Evolutionary conservation across 2,113 vertebrate species (phyloP).

Genomic region (Siniperca knerii): DNA sequence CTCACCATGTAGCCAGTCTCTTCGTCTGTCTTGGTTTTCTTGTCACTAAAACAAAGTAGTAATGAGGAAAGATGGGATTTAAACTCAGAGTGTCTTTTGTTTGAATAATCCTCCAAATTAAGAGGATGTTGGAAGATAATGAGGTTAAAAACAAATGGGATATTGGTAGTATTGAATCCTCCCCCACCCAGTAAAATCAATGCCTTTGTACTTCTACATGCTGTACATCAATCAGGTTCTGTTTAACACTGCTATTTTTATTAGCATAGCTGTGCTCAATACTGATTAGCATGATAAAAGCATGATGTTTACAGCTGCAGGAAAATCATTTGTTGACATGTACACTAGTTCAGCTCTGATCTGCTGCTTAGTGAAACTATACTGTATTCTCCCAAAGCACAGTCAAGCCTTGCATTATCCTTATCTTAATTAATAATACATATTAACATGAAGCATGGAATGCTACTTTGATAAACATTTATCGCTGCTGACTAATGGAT

Average conservation of each 20-base stretch:
- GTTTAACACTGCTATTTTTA: constrained; percentile 9
- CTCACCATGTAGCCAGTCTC: neutral
- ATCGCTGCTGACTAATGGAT: neutral
- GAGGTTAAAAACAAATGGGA: neutral
- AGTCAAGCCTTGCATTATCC: neutral
- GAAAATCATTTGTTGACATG: neutral
- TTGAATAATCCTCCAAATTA: neutral
- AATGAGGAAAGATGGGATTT: neutral
- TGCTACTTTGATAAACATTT: neutral
- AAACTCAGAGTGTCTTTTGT: neutral
- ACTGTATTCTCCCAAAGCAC: neutral
- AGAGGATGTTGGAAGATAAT: neutral
- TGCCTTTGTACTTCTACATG: neutral
- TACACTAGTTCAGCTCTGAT: neutral
- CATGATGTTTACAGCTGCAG: constrained; percentile 1
- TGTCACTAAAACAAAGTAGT: neutral
- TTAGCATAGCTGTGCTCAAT: neutral
- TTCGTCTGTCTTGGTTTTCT: neutral
- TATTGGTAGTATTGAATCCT: neutral
- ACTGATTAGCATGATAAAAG: constrained; percentile 7
- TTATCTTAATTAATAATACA: neutral
- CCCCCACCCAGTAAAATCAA: neutral
- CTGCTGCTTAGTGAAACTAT: neutral
- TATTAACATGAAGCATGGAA: neutral
- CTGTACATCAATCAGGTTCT: neutral